Conservation (phyloP, 2,888 invertebrate species). For the Dione vanillae region DNA sequence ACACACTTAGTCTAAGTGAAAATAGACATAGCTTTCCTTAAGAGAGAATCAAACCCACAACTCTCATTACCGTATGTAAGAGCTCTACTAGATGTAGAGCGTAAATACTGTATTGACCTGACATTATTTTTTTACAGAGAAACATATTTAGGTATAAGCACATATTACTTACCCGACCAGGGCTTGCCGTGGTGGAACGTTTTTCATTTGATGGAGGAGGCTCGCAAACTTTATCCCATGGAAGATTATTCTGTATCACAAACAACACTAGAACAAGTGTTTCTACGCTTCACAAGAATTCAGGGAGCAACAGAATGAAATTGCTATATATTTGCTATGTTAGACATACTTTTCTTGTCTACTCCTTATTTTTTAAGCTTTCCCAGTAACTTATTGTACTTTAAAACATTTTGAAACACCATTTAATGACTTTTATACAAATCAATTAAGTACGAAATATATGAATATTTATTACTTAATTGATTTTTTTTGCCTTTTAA, state of each 20-base stretch:
- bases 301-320: constrained; percentile 52
- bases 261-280: constrained; percentile 92
- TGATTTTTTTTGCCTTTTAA: neutral
- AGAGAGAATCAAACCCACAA: too few relatives aligned
- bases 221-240: constrained; percentile 82
- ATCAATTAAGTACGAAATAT: too few relatives aligned
- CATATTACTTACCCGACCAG: constrained; percentile 86
- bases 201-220: constrained; percentile 87
- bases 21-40: too few relatives aligned
- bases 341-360: neutral
- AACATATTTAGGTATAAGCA: constrained; percentile 88
- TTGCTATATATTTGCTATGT: neutral
- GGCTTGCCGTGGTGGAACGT: constrained; percentile 87
- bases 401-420: too few relatives aligned
- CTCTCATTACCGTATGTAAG: too few relatives aligned
- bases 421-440: too few relatives aligned
- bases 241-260: constrained; percentile 93
- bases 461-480: neutral
- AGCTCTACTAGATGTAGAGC: too few relatives aligned
- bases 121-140: constrained; percentile 75
- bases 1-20: too few relatives aligned
- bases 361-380: neutral
- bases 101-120: neutral
- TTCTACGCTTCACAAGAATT: constrained; percentile 84
- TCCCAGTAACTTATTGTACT: neutral